These are phyloP conservation scores for Sterna hirundo DNA, from an alignment of 2,113 vertebrate species.

Conservation along the genomic window DNA sequence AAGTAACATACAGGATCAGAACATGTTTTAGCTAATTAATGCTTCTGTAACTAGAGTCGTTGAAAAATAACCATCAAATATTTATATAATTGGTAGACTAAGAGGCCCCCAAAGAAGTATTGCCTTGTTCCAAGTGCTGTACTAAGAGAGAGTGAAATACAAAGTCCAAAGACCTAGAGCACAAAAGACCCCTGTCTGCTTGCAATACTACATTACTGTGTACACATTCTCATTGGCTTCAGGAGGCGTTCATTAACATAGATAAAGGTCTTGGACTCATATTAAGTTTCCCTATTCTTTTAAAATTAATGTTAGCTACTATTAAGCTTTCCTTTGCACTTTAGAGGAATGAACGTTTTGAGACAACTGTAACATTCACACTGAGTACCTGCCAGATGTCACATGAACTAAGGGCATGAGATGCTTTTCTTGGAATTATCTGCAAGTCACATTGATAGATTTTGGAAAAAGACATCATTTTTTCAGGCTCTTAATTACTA, in stretches of 20 bases:
- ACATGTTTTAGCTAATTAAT: conserved; percentile 45
- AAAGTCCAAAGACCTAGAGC: not conserved
- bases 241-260: not conserved
- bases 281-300: not conserved
- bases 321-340: not conserved
- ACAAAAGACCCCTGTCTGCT: not conserved
- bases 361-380: not conserved
- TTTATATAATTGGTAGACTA: conserved; percentile 9
- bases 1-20: conserved; percentile 11
- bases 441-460: not conserved
- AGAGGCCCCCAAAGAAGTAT: not conserved
- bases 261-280: not conserved
- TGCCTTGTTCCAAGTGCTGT: not conserved
- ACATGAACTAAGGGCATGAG: not conserved
- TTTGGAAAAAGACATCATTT: not conserved
- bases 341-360: not conserved
- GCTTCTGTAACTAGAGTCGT: not conserved
- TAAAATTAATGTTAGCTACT: not conserved
- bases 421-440: not conserved
- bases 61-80: conserved; percentile 55
- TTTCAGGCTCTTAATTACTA: not conserved
- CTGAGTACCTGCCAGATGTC: not conserved
- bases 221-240: not conserved
- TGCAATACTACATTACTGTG: not conserved
- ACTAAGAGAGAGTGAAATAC: not conserved